Percentiles rank a stretch among this genome's conserved stretches.
Evolutionary conservation across 2,113 vertebrate species (phyloP).

Genomic region (Talpa occidentalis): DNA sequence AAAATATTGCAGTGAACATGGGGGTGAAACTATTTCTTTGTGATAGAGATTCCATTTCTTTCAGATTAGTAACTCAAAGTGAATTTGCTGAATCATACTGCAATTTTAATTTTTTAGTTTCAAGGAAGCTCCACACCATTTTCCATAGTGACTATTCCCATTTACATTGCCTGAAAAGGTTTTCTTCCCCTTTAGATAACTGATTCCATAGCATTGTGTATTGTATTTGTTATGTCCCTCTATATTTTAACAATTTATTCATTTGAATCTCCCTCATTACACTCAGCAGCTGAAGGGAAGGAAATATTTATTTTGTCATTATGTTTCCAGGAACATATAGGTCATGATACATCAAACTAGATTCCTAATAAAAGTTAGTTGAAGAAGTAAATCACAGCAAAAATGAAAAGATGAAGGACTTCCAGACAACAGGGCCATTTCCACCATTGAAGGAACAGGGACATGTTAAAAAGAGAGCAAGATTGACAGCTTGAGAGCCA

Average conservation of each 20-base stretch:
- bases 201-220: not conserved
- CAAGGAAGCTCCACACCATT: not conserved
- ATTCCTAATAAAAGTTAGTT: not conserved
- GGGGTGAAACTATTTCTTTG: not conserved
- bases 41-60: not conserved
- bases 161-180: not conserved
- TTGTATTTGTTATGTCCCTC: not conserved
- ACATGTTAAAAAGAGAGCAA: not conserved
- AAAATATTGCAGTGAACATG: not conserved
- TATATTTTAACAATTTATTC: not conserved
- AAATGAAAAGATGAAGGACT: not conserved
- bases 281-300: not conserved
- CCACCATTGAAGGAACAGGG: not conserved
- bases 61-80: not conserved
- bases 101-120: not conserved
- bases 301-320: constrained; percentile 5
- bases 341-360: not conserved
- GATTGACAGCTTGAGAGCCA: no score
- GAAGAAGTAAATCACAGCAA: not conserved
- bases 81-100: not conserved
- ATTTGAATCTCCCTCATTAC: not conserved
- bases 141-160: not conserved
- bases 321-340: not conserved
- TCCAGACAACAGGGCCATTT: not conserved
- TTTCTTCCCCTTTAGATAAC: not conserved